Percentiles rank a stretch among this genome's conserved stretches.
Evolutionary conservation across 2,888 invertebrate species (phyloP).

Genomic region (Melieria picta): DNA sequence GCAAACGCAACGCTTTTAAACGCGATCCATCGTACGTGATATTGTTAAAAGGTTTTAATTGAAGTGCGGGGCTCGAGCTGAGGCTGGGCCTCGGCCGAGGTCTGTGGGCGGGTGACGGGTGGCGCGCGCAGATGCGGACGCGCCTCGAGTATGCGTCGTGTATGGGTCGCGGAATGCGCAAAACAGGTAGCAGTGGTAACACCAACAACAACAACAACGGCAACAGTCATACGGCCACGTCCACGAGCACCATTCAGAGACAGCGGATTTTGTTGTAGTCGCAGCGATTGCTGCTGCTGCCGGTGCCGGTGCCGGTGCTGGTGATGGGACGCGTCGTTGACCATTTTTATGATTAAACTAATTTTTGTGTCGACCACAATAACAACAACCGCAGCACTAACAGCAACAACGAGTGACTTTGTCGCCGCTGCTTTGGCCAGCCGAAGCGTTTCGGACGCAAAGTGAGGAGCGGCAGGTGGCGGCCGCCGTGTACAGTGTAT

Average conservation of each 20-base stretch:
- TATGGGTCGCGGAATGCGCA: slow-evolving; percentile 32
- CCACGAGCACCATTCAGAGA: background rate
- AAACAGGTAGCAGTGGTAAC: slow-evolving; percentile 32
- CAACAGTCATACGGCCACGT: slow-evolving; percentile 17
- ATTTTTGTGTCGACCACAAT: slow-evolving; percentile 44
- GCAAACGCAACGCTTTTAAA: slow-evolving; percentile 36
- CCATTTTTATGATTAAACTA: slow-evolving; percentile 62
- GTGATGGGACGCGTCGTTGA: slow-evolving; percentile 40
- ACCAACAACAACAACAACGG: slow-evolving; percentile 15
- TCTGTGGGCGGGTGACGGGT: slow-evolving; percentile 5
- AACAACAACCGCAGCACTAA: background rate
- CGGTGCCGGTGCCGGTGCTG: slow-evolving; percentile 9
- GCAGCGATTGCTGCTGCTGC: slow-evolving; percentile 25
- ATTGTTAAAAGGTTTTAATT: slow-evolving; percentile 64
- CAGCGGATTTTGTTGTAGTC: background rate
- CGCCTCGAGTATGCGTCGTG: background rate
- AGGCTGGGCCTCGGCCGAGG: background rate
- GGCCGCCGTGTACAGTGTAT: no score
- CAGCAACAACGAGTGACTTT: slow-evolving; percentile 23
- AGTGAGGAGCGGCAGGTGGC: no score
- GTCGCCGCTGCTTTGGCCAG: slow-evolving; percentile 1
- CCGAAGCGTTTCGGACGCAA: background rate
- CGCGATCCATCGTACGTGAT: slow-evolving; percentile 61
- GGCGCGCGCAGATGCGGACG: slow-evolving; percentile 12
- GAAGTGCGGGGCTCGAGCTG: slow-evolving; percentile 54